Conservation (phyloP, 2,888 invertebrate genomes). For the Drosophila antonietae region DNA sequence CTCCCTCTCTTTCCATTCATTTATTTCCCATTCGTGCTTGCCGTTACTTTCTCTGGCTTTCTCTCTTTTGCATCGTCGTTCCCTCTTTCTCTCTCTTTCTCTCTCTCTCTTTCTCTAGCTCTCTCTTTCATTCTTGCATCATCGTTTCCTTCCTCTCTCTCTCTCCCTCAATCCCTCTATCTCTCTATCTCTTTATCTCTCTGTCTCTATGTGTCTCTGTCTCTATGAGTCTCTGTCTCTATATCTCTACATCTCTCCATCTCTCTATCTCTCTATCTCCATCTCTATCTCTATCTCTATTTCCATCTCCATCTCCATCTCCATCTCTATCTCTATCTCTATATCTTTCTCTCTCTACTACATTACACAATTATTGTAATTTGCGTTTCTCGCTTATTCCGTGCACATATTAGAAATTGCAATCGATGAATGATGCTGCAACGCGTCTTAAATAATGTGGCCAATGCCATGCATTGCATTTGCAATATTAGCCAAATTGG, state of each 20-base stretch:
- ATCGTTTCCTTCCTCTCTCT: not conserved
- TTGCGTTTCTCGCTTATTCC: not conserved
- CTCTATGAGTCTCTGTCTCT: not conserved
- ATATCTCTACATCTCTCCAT: not conserved
- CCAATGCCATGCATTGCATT: constrained; percentile 22
- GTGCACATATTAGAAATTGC: constrained; percentile 27
- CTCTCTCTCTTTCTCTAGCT: not conserved
- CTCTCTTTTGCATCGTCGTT: not conserved
- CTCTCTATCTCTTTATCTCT: not conserved
- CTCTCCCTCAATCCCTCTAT: too few species aligned
- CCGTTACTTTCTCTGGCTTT: not conserved
- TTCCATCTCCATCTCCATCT: not conserved
- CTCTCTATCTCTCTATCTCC: not conserved
- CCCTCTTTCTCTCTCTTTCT: too few species aligned
- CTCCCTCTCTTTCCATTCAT: too few species aligned
- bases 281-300: not conserved
- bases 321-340: not conserved
- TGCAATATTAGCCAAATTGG: constrained; percentile 19
- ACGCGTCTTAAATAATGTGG: constrained; percentile 4
- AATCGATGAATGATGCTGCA: constrained; percentile 27
- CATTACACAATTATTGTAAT: not conserved
- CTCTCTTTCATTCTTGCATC: not conserved
- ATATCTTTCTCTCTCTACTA: not conserved
- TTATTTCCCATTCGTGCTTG: too few species aligned
- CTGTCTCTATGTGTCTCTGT: not conserved